Evolutionary conservation across 2,113 vertebrate genomes (phyloP).

Genomic region (Callorhinus ursinus): DNA sequence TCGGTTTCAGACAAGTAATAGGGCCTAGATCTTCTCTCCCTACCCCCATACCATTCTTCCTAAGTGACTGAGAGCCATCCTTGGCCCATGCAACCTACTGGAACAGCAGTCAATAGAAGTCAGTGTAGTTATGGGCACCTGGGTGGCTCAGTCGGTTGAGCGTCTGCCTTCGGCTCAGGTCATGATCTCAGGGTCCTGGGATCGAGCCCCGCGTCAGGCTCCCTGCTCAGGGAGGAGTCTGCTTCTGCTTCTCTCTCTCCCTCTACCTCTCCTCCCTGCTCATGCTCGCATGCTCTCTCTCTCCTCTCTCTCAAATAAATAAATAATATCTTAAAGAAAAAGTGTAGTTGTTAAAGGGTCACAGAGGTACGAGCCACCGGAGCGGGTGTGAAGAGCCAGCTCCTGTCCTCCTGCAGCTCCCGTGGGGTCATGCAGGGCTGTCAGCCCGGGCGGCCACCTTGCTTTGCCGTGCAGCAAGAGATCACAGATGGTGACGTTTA

Average conservation of each 20-base stretch:
- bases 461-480: too few relatives aligned
- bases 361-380: fast-evolving
- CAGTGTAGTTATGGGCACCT: not conserved
- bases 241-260: not conserved
- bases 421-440: fast-evolving
- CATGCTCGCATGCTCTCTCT: not conserved
- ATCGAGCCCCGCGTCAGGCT: not conserved
- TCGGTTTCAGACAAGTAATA: not conserved
- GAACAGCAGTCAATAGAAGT: not conserved
- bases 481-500: not conserved
- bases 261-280: too few relatives aligned
- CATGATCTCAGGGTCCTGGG: not conserved
- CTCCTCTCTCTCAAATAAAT: not conserved
- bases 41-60: fast-evolving
- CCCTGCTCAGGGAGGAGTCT: not conserved
- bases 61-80: not conserved
- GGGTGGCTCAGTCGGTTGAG: not conserved
- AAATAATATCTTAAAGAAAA: not conserved
- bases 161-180: not conserved
- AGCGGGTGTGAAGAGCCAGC: fast-evolving
- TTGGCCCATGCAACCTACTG: not conserved
- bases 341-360: not conserved
- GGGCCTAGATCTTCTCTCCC: not conserved
- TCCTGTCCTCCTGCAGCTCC: fast-evolving
- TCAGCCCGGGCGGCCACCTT: fast-evolving